Percentiles rank a stretch among this genome's conserved stretches.
phyloP scores from a whole-genome alignment of 92 coral and sea anemone species.

The Zoanthus gigantus region DNA sequence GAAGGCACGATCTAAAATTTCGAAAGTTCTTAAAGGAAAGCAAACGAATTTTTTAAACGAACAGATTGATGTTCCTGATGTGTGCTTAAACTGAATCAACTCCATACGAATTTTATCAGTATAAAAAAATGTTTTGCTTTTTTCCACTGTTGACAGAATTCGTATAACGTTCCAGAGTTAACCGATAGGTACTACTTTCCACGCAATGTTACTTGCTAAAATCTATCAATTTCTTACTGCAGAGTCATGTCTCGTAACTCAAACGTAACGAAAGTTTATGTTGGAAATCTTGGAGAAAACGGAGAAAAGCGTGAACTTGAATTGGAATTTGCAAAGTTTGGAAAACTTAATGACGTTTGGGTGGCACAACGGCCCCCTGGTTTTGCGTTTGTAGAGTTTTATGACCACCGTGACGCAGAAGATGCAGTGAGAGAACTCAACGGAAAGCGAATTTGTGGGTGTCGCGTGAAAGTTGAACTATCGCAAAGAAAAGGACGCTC shows the following conservation, averaged over 20 bases:
- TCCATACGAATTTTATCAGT: too few relatives aligned
- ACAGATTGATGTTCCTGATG: too few relatives aligned
- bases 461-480: conserved; percentile 77
- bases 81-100: too few relatives aligned
- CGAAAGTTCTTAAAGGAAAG: too few relatives aligned
- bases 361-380: conserved; percentile 99
- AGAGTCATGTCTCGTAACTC: conserved; percentile 38
- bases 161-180: not conserved
- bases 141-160: too few relatives aligned
- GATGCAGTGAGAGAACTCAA: conserved; percentile 84
- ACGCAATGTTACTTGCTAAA: too few relatives aligned
- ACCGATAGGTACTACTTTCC: not conserved
- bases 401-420: conserved; percentile 88
- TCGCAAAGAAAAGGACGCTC: conserved; percentile 78
- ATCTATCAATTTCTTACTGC: not conserved
- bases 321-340: conserved; percentile 81
- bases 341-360: conserved; percentile 91
- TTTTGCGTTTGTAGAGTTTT: conserved; percentile 93
- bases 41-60: too few relatives aligned
- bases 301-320: conserved; percentile 87
- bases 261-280: conserved; percentile 80
- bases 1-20: not conserved
- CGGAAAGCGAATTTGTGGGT: conserved; percentile 87
- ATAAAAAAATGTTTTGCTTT: too few relatives aligned
- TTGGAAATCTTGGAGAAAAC: conserved; percentile 83